Base-by-base conservation (phyloP, 2,113 vertebrate species). In the Trichomycterus rosablanca region DNA sequence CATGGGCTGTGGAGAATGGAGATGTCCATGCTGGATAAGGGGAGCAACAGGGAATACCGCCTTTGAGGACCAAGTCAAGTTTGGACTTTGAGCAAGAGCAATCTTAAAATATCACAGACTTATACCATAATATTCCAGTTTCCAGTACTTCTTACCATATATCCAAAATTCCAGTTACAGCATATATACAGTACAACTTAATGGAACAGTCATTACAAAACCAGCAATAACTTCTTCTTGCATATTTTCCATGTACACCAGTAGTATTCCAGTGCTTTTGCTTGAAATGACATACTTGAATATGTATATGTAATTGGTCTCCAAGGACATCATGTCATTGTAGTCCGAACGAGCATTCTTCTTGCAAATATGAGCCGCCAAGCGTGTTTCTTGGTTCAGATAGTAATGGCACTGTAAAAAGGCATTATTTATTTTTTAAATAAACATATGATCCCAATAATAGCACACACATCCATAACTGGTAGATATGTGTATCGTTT, bases 321-420 rank as follows among this genome's bases (percentile, higher is more conserved):
- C 70, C 60, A 76, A 59, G 22, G 51, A 71, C 55, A 77, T 76
- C 79, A 70, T 83, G 82, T 80, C 77, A 80, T 78, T 72, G 12
- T 56, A 48, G 52, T 53, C 49, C 28, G 75, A 85, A 78, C 81
- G 84, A 86, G 82, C 73, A 74, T 60, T 57, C 83, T 81, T 81
- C 79, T 86, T 87, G 85, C 83, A 86, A 80, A 59, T 79, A 87
- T 89, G 86, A 89, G 87, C 87, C 84, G 82, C 80, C 77, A 84
- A 84, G 76, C 80, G 67, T 86, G 83, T 84, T 80, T 80, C 83
- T 69, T 73, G 59, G 76, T 76, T 79, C 79, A 65, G 51, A 76
- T 79, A 75, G 78, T 66, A 75, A 75, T 72, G 67, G 79, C 77
- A 81, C 78, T 81, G 79, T 77, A 80, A 73, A 73, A 76, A 76